These are phyloP conservation scores for Metallyticus violacea DNA, from an alignment of 2,888 invertebrate genomes.

Conservation along the genomic window DNA sequence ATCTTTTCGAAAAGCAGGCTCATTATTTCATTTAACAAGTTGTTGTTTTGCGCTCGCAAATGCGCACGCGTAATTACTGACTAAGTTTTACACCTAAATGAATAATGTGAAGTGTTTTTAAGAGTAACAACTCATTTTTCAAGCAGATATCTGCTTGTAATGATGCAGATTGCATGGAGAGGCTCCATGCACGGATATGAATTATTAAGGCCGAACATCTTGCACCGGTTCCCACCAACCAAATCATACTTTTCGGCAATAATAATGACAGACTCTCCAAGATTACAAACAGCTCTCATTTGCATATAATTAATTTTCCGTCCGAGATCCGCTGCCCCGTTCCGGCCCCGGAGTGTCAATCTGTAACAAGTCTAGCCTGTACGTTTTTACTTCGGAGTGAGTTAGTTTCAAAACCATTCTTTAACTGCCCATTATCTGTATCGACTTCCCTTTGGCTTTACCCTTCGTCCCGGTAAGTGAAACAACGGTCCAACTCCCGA, in stretches of 20 bases:
- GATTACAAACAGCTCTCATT: neutral
- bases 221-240: neutral
- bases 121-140: neutral
- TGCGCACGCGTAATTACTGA: neutral
- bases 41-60: neutral
- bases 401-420: neutral
- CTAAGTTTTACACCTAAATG: neutral
- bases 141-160: neutral
- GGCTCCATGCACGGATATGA: neutral
- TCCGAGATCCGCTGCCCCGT: neutral
- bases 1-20: neutral
- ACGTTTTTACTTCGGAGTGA: neutral
- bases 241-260: neutral
- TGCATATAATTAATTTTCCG: slow-evolving; percentile 3
- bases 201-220: neutral
- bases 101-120: neutral
- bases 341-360: neutral
- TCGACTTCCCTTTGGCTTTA: neutral
- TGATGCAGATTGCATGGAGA: neutral
- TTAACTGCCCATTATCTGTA: slow-evolving; percentile 7
- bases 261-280: neutral
- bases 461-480: neutral
- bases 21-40: neutral
- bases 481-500: neutral
- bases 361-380: neutral